Evolutionary conservation across 2,888 invertebrate genomes (phyloP).

Genomic region (Chrysopilus asiliformis): DNA sequence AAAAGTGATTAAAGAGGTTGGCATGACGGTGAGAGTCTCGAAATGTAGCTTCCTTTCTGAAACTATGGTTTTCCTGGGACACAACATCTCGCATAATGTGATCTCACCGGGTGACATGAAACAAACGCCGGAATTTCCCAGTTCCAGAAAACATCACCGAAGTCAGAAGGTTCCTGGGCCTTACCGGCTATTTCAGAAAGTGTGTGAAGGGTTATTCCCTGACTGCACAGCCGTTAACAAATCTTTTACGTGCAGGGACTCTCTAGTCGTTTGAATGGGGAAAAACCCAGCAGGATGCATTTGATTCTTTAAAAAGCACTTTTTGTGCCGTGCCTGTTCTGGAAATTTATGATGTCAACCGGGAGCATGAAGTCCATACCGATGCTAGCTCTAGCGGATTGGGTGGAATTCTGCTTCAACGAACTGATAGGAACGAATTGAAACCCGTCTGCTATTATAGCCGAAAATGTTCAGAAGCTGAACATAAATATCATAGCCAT

Average conservation of each 20-base stretch:
- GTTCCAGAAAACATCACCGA: slow-evolving; percentile 18
- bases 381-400: slow-evolving; percentile 24
- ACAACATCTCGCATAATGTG: slow-evolving; percentile 17
- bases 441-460: slow-evolving; percentile 23
- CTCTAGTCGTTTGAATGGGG: slow-evolving; percentile 15
- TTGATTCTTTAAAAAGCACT: slow-evolving; percentile 16
- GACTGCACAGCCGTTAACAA: slow-evolving; percentile 18
- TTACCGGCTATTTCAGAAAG: slow-evolving; percentile 23
- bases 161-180: slow-evolving; percentile 21
- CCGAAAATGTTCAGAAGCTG: slow-evolving; percentile 22
- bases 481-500: slow-evolving; percentile 25
- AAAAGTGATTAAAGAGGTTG: slow-evolving; percentile 6
- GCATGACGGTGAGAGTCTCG: slow-evolving; percentile 12
- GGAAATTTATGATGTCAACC: slow-evolving; percentile 16
- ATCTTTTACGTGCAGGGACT: no score
- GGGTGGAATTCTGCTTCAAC: slow-evolving; percentile 25
- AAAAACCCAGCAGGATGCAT: slow-evolving; percentile 19
- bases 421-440: not conserved
- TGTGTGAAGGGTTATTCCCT: slow-evolving; percentile 19
- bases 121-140: slow-evolving; percentile 17
- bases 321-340: slow-evolving; percentile 18
- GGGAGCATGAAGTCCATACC: slow-evolving; percentile 23
- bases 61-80: slow-evolving; percentile 20
- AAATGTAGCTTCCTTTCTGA: slow-evolving; percentile 19
- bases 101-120: slow-evolving; percentile 19